Evolutionary conservation across 2,797 vertebrate species (phyloP).

Genomic region (Scyliorhinus canicula): DNA sequence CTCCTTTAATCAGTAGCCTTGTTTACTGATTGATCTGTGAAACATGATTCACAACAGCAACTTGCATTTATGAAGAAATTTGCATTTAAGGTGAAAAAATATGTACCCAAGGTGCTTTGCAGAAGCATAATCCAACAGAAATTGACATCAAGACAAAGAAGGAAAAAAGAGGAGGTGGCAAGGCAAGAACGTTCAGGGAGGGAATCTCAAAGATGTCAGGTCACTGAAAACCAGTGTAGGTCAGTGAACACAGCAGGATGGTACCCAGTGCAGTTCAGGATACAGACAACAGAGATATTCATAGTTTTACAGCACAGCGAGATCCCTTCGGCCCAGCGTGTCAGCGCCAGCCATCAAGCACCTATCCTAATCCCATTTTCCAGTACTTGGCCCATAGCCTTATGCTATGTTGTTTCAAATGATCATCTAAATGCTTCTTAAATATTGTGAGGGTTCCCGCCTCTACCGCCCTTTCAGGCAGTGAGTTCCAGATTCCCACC

Average conservation of each 20-base stretch:
- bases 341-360: too few relatives aligned
- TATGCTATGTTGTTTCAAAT: too few relatives aligned
- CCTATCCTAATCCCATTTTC: too few relatives aligned
- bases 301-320: too few relatives aligned
- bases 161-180: not conserved
- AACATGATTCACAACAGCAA: not conserved
- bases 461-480: too few relatives aligned
- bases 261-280: not conserved
- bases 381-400: too few relatives aligned
- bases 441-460: too few relatives aligned
- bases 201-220: not conserved
- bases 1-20: not conserved
- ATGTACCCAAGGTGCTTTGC: not conserved
- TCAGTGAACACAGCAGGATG: not conserved
- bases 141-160: not conserved
- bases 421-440: too few relatives aligned
- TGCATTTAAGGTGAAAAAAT: not conserved
- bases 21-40: not conserved
- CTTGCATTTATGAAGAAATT: not conserved
- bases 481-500: too few relatives aligned
- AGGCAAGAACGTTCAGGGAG: not conserved
- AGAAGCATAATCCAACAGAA: not conserved
- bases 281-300: not conserved
- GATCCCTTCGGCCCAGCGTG: too few relatives aligned
- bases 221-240: not conserved